Base-by-base conservation (phyloP, 2,797 vertebrate species). In the Leptodactylus fallax region DNA sequence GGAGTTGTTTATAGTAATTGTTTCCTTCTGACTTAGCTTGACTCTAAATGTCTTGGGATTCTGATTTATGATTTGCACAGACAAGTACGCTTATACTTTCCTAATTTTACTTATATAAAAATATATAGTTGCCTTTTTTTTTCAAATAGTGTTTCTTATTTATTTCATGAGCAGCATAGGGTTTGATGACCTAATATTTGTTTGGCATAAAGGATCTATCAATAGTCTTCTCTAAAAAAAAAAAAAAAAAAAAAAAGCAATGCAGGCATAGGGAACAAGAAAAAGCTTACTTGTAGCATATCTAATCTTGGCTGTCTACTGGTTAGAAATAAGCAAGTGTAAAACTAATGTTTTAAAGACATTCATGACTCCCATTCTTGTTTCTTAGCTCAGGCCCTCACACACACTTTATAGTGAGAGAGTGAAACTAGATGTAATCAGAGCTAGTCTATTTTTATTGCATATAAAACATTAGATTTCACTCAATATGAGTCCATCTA, bases 1-100 rank as follows among this genome's bases (percentile, higher is more conserved):
- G 71, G n/a, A 55, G n/a, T 74, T 63, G 36, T 81, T 65, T 81
- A 47, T 65, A 14, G 60, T 65, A 81, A 81, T 63, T 49, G 45
- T 81, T 81, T 81, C 36, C 60, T 81, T 36, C 58, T 81, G 60
- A 63, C 36, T 63, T 14, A 49, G 19, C 21, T 3, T 23, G 11
- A 80, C 27, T 80, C 21, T 19, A 78, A 8, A 13, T 27, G 19
- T 17, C 49, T 76, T 47, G 36, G 4, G 47, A 36, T 63, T 83
- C 56, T 49, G 5, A 80, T 45, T 80, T 80, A 36, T 21, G 11
- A 45, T 45, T 45, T 60, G 78, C 23, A 61, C 25, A 81, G 78
- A 61, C 56, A 27, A 51, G 36, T 60, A 47, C 23, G 56, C 58
- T 81, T 4, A 81, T 60, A 27, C 79, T 61, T 81, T 81, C 36